Conservation (phyloP, 2,888 invertebrate genomes). For the Operophtera brumata region DNA sequence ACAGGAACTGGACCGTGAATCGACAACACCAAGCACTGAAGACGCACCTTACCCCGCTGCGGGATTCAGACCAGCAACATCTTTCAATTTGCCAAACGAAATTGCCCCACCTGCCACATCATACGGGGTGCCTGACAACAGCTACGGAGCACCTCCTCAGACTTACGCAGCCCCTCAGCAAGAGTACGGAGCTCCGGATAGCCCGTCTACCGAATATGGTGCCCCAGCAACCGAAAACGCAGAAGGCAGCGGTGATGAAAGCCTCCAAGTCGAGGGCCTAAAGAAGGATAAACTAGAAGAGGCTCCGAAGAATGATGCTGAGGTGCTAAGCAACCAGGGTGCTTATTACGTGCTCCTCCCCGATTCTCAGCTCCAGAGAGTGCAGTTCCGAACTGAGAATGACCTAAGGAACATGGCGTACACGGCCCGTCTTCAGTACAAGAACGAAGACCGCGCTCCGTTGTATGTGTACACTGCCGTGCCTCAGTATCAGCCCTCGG, state of each 20-base stretch:
- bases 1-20: slow-evolving; percentile 53
- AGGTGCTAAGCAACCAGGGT: slow-evolving; percentile 69
- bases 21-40: slow-evolving; percentile 38
- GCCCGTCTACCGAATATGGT: slow-evolving; percentile 35
- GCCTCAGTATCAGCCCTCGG: slow-evolving; percentile 56
- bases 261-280: slow-evolving; percentile 36
- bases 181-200: slow-evolving; percentile 40
- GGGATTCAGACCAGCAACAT: slow-evolving; percentile 60
- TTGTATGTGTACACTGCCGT: slow-evolving; percentile 80
- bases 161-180: slow-evolving; percentile 57
- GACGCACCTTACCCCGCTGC: slow-evolving; percentile 66
- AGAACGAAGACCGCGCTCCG: slow-evolving; percentile 82
- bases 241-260: slow-evolving; percentile 29
- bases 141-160: slow-evolving; percentile 66
- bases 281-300: slow-evolving; percentile 53
- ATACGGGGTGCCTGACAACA: slow-evolving; percentile 66
- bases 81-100: slow-evolving; percentile 64
- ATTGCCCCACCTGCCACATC: slow-evolving; percentile 57
- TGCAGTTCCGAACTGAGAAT: slow-evolving; percentile 80
- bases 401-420: slow-evolving; percentile 82
- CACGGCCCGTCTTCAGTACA: slow-evolving; percentile 82
- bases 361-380: slow-evolving; percentile 82
- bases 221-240: slow-evolving; percentile 35
- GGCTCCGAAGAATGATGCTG: slow-evolving; percentile 53
- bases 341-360: slow-evolving; percentile 84